Evolutionary conservation across 2,797 vertebrate genomes (phyloP).

Genomic region (Coilia nasus): DNA sequence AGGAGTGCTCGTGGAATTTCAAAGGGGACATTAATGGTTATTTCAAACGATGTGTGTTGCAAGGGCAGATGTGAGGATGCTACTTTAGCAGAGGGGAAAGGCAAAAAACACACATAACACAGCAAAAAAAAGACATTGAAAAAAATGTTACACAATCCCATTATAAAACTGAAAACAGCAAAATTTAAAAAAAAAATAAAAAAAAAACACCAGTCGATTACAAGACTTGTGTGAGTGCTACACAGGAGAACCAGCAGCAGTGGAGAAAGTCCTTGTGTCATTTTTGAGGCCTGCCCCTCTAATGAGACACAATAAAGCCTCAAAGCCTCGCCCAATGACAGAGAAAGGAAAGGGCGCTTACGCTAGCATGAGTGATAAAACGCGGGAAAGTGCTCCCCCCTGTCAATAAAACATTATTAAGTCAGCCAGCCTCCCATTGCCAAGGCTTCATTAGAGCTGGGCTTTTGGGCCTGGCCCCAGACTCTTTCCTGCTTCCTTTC

Average conservation of each 20-base stretch:
- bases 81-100: background rate
- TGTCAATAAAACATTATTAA: constrained; percentile 27
- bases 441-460: background rate
- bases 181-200: too few species aligned
- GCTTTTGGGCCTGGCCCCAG: background rate
- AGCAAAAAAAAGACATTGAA: too few species aligned
- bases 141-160: too few species aligned
- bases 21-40: constrained; percentile 14
- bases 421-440: constrained; percentile 2
- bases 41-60: background rate
- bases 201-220: too few species aligned
- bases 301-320: too few species aligned
- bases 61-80: background rate
- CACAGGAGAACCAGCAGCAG: too few species aligned
- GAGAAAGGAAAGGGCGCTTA: background rate
- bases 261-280: too few species aligned
- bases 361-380: background rate
- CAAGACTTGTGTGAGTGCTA: too few species aligned
- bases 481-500: background rate
- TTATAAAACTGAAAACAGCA: too few species aligned
- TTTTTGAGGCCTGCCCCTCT: too few species aligned
- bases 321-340: too few species aligned
- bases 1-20: background rate
- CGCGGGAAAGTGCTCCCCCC: background rate
- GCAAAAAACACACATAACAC: too few species aligned